Conservation (phyloP, 2,888 invertebrate genomes). For the Melinaea menophilus region DNA sequence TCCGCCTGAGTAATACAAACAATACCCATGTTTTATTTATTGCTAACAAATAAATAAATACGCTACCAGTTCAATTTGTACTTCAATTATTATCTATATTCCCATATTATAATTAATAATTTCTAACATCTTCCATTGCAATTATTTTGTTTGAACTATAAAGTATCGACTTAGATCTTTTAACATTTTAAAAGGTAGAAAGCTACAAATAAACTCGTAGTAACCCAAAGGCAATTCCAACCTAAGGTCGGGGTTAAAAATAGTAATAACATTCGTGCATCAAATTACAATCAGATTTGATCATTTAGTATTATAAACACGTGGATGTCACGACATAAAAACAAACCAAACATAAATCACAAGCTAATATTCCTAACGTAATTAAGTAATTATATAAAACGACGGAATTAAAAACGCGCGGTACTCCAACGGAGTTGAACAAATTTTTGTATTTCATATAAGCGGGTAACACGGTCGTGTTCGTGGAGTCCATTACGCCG, state of each 20-base stretch:
- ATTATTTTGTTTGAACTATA: no score
- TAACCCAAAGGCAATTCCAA: no score
- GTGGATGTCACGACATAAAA: slow-evolving; percentile 4
- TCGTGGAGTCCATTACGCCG: slow-evolving; percentile 48
- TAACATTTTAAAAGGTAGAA: no score
- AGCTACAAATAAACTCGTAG: no score
- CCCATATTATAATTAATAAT: no score
- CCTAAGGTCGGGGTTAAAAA: no score
- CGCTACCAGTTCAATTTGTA: background rate
- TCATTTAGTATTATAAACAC: no score
- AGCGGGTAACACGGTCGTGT: slow-evolving; percentile 44
- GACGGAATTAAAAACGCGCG: slow-evolving; percentile 43
- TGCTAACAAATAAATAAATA: slow-evolving; percentile 2
- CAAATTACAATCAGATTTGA: no score
- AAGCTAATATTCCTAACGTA: slow-evolving; percentile 53
- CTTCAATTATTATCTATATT: no score
- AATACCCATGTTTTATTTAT: background rate
- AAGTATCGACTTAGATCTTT: no score
- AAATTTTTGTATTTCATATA: slow-evolving; percentile 29
- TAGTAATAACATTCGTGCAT: no score
- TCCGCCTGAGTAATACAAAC: background rate
- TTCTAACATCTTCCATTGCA: no score
- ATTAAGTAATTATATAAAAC: slow-evolving; percentile 67
- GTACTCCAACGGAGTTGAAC: background rate
- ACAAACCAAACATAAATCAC: slow-evolving; percentile 56